Evolutionary conservation across 2,797 vertebrate genomes (phyloP), one percentile per base, ranked within the genome.

Genomic region (Peromyscus aztecus): DNA sequence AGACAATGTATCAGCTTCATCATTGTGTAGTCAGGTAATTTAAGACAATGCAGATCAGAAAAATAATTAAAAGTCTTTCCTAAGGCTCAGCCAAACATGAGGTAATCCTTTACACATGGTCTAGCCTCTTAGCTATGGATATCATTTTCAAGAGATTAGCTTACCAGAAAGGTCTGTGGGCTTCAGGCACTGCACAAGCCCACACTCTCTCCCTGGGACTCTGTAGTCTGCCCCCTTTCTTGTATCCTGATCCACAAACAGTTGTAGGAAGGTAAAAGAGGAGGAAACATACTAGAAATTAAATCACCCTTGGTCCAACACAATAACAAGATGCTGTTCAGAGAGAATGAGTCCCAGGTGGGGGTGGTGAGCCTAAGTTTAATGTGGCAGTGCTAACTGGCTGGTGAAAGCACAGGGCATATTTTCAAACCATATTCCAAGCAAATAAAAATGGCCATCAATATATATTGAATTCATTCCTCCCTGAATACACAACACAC

Each of bases 381-480:
- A 69, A 77, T 67, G 46, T 21, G n/a, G 13, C 29, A 17, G 27
- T 55, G 17, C 27, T 87, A 69, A 43, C 27, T 80, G 80, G 7
- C n/a, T 93, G 23, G 11, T 67, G 11, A 93, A 89, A n/a, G 29
- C 17, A 17, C 43, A 37, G 16, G 78, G 59, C 43, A 59, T 88
- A 21, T 49, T 78, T 94, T 69, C 37, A 84, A 84, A 52, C 46
- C 71, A 57, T 77, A 81, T 71, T 91, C 40, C 43, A 85, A 91
- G 75, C 43, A 91, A 90, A 86, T 86, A 43, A 92, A 89, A 78
- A 55, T 71, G 82, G 13, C 8, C 11, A 37, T 84, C 52, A 67
- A n/a, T 63, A 59, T 27, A 89, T 24, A 77, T 82, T 94, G 78
- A 69, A 92, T 69, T 52, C 17, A 80, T 87, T 84, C 59, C 76